Conservation (phyloP, 2,113 vertebrate species). For the Tympanuchus pallidicinctus region DNA sequence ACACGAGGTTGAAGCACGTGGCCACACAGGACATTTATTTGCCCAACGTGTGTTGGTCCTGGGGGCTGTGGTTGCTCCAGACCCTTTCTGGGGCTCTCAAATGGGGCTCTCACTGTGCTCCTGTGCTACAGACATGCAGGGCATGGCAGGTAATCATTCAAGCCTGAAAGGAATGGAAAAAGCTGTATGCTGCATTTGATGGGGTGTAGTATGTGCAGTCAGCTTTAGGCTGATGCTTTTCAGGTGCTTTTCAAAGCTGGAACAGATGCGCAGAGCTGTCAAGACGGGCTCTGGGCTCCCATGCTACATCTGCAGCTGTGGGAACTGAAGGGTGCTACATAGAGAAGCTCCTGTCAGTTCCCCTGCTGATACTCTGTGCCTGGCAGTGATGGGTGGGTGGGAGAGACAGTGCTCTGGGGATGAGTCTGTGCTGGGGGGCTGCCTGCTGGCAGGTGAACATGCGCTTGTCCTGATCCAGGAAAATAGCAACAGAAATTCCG, state of each 20-base stretch:
- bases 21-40: fast-evolving
- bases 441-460: neutral
- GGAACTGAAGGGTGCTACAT: neutral
- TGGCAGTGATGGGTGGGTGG: neutral
- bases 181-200: neutral
- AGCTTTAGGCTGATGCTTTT: neutral
- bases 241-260: neutral
- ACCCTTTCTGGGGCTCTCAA: neutral
- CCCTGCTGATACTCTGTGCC: neutral
- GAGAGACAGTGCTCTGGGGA: neutral
- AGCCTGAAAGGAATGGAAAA: neutral
- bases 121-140: neutral
- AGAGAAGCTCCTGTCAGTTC: fast-evolving
- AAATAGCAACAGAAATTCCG: neutral
- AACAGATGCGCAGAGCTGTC: fast-evolving
- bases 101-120: neutral
- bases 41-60: fast-evolving
- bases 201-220: neutral
- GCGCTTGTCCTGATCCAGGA: neutral
- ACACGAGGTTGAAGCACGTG: fast-evolving
- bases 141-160: fast-evolving
- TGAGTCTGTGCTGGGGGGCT: neutral
- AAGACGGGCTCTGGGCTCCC: fast-evolving
- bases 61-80: neutral
- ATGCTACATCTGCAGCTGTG: neutral